Conservation (phyloP, 2,113 vertebrate species). For the Platysternon megacephalum region DNA sequence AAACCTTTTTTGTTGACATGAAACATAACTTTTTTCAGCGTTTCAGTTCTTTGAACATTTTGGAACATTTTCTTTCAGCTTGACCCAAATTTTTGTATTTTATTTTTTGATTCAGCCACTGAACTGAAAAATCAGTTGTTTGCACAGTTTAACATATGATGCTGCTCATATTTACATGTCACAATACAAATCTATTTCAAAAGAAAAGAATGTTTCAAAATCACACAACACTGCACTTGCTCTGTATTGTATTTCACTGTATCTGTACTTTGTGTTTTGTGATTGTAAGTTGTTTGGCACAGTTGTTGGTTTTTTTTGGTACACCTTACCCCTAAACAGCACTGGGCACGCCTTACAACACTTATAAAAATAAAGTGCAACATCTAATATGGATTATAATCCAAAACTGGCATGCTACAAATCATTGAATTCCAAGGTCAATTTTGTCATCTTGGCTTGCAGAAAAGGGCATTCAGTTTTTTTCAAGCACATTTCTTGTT, state of each 20-base stretch:
- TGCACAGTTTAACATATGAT: background rate
- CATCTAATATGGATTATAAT: background rate
- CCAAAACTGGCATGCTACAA: background rate
- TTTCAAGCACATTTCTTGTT: background rate
- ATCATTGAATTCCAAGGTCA: background rate
- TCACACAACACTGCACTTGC: background rate
- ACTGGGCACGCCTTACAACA: background rate
- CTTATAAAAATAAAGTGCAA: background rate
- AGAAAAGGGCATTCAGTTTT: background rate
- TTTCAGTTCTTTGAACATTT: background rate
- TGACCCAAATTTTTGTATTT: background rate
- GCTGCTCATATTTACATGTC: background rate
- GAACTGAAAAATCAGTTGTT: background rate
- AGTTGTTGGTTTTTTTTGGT: background rate
- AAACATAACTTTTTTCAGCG: background rate
- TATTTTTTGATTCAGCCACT: background rate
- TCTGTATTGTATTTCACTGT: background rate
- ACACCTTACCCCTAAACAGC: background rate
- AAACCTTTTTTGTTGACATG: background rate
- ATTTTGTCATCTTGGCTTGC: background rate
- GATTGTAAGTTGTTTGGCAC: background rate
- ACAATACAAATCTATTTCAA: background rate
- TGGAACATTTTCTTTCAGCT: background rate
- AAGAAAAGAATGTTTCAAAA: too few relatives aligned
- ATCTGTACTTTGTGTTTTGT: slow-evolving; percentile 6